Percentiles rank a stretch among this genome's conserved stretches.
Conservation (phyloP, 2,797 vertebrate genomes). For the Anguilla pacifica region DNA sequence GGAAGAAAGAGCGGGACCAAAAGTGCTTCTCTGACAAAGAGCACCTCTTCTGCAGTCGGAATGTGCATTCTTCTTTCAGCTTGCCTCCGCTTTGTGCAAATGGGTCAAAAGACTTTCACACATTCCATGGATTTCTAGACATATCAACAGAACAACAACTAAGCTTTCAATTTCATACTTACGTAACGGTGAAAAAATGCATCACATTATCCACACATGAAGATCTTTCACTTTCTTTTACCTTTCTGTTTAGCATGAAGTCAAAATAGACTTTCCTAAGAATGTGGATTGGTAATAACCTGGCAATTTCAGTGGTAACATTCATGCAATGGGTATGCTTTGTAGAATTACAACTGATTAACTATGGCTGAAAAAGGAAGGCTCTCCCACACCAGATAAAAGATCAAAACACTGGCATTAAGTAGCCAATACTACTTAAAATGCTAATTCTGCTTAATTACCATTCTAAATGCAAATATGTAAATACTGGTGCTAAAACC, state of each 20-base stretch:
- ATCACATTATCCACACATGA: neutral
- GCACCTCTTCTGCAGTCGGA: neutral
- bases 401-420: neutral
- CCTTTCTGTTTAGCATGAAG: neutral
- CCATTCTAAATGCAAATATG: constrained; percentile 6
- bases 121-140: constrained; percentile 11
- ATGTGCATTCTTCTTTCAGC: neutral
- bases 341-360: neutral
- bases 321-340: neutral
- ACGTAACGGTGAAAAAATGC: neutral
- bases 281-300: neutral
- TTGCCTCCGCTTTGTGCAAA: constrained; percentile 3
- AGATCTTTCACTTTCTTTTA: neutral
- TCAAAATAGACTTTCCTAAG: neutral
- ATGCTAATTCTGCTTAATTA: neutral
- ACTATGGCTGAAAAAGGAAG: neutral
- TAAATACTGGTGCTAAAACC: neutral
- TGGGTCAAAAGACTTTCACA: constrained; percentile 1
- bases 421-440: neutral
- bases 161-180: neutral
- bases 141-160: neutral
- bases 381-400: neutral
- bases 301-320: neutral
- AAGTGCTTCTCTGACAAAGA: neutral
- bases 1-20: neutral